A percentile compares a stretch with the other conserved stretches of the same genome.
These are phyloP conservation scores for Henricia sp. DNA, from an alignment of 53 echinoderm and acorn worm genomes.

Conservation along the genomic window DNA sequence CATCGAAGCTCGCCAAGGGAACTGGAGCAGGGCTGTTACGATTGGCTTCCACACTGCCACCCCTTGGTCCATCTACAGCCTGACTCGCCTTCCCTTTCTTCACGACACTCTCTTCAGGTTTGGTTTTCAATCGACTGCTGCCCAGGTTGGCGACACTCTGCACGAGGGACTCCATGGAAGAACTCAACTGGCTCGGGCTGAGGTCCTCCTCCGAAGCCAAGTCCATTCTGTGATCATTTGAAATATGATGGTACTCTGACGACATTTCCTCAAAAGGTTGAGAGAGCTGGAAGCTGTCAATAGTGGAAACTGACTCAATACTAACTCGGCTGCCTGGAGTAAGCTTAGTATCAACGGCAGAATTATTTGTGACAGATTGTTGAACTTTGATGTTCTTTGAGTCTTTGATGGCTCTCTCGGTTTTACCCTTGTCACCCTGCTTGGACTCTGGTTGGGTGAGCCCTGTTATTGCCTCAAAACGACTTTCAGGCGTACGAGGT, in stretches of 20 bases:
- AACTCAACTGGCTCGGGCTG: slow-evolving; percentile 48
- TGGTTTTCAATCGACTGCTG: not conserved
- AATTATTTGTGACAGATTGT: slow-evolving; percentile 16
- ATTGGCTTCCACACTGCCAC: not conserved
- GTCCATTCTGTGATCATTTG: slow-evolving; percentile 73
- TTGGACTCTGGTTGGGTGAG: slow-evolving; percentile 12
- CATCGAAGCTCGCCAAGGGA: slow-evolving; percentile 51
- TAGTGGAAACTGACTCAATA: slow-evolving; percentile 82
- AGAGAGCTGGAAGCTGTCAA: slow-evolving; percentile 79
- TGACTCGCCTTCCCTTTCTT: slow-evolving; percentile 30
- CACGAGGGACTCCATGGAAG: slow-evolving; percentile 77
- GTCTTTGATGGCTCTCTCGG: not conserved
- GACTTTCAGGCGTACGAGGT: not conserved
- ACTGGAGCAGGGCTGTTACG: slow-evolving; percentile 32
- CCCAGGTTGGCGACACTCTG: slow-evolving; percentile 58
- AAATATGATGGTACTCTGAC: slow-evolving; percentile 71
- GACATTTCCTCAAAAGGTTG: slow-evolving; percentile 91
- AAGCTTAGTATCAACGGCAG: slow-evolving; percentile 7
- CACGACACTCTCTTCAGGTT: not conserved
- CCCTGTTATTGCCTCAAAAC: slow-evolving; percentile 31
- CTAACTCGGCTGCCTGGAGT: slow-evolving; percentile 65
- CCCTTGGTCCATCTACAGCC: slow-evolving; percentile 6
- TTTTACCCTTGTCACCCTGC: slow-evolving; percentile 31
- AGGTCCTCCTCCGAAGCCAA: slow-evolving; percentile 52
- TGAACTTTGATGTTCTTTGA: slow-evolving; percentile 13